Percentiles rank a stretch among this genome's conserved stretches.
These are phyloP conservation scores for Tachuris rubrigastra DNA, from an alignment of 2,113 vertebrate genomes.

Conservation along the genomic window DNA sequence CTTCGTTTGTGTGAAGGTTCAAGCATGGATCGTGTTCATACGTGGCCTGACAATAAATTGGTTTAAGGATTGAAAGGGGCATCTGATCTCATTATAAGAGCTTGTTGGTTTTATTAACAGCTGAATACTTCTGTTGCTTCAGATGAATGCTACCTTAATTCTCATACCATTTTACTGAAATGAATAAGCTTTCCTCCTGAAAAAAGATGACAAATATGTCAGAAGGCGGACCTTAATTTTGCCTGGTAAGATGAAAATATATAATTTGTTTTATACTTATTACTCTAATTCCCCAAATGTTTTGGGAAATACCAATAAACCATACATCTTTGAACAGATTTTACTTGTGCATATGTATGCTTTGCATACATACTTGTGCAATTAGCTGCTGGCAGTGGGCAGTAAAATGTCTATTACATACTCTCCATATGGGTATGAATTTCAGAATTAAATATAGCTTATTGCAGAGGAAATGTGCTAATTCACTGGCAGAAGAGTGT, in stretches of 20 bases:
- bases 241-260: not conserved
- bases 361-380: conserved; percentile 15
- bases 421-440: not conserved
- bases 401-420: not conserved
- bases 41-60: not conserved
- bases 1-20: not conserved
- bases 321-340: conserved; percentile 5
- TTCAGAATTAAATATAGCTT: conserved; percentile 5
- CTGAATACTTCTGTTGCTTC: not conserved
- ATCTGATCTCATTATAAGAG: conserved; percentile 1
- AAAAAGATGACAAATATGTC: not conserved
- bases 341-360: not conserved
- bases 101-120: conserved; percentile 24
- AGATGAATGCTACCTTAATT: not conserved
- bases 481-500: not conserved
- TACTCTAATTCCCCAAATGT: conserved; percentile 27
- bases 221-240: not conserved
- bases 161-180: not conserved
- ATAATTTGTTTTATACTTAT: not conserved
- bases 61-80: not conserved
- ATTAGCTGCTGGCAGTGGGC: not conserved
- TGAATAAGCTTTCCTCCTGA: not conserved
- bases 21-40: not conserved
- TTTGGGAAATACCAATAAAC: conserved; percentile 22
- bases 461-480: not conserved